Evolutionary conservation across 2,113 vertebrate species (phyloP).

Genomic region (Gopherus evgoodei): DNA sequence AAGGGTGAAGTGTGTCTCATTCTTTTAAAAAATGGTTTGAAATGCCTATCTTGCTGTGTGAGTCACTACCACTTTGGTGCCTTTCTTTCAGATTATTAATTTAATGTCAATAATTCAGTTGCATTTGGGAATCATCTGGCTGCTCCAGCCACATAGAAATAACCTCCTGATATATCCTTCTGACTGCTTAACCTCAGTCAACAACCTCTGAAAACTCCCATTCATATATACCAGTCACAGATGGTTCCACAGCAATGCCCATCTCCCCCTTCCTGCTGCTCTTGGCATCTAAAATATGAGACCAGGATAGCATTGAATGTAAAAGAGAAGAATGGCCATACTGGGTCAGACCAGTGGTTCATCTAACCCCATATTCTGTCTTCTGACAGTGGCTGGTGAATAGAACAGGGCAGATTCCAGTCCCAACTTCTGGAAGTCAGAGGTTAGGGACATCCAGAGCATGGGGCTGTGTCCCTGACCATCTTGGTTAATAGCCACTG

Average conservation of each 20-base stretch:
- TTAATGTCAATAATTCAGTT: constrained; percentile 2
- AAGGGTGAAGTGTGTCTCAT: not conserved
- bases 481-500: not conserved
- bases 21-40: not conserved
- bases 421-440: not conserved
- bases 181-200: not conserved
- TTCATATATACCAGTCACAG: not conserved
- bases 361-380: not conserved
- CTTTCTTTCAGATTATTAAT: constrained; percentile 53
- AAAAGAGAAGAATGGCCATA: not conserved
- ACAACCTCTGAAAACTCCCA: not conserved
- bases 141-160: not conserved
- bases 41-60: not conserved
- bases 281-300: not conserved
- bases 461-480: not conserved
- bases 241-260: not conserved
- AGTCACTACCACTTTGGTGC: constrained; percentile 19
- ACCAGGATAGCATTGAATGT: not conserved
- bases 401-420: not conserved
- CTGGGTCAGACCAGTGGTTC: not conserved
- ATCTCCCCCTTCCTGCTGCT: not conserved
- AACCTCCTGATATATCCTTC: not conserved
- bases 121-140: constrained; percentile 3
- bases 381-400: not conserved
- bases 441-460: not conserved